Evolutionary conservation across 2,797 vertebrate genomes (phyloP), one percentile per base, ranked within the genome.

Genomic region (Enteromius mattozi): DNA sequence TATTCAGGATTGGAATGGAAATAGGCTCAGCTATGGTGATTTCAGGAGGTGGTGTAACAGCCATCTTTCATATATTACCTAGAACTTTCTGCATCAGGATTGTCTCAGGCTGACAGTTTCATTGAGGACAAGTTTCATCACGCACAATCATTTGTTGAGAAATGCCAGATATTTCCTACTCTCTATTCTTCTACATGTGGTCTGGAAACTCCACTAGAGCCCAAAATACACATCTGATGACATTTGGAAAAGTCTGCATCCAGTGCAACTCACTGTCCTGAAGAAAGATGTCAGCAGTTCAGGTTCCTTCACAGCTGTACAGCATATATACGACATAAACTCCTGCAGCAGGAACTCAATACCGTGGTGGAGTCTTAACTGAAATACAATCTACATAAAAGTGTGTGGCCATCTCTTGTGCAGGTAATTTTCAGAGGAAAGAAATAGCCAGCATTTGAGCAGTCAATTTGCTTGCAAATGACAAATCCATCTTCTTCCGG

Each of bases 1-100:
- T 68, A 17, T 88, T 94, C 79, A 95, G 90, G 2, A 87, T 92
- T 4, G 95, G 95, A 75, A 95, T 85, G 1, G 91, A 86, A 86
- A 93, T 65, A 68, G 92, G 89, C 82, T 89, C 90, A 69, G 91
- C 78, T 88, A 90, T 61, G n/a, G 82, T 69, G 66, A 85, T 65
- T 42, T 85, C 91, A 63, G 85, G 80, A 85, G 85, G 86, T 71
- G 87, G 75, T 14, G 90, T 88, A 69, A 90, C 84, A 14, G 92
- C 90, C 90, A 92, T 93, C 5, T 30, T 80, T 78, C 7, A 21
- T 56, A 24, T 47, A 70, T 71, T 9, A 42, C 1, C 3, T 85
- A 80, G 14, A 63, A 51, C 77, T 70, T 54, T 54, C 24, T 65
- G 59, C 16, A 45, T 42, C 54, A 68, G 8, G 51, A 47, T n/a